Percentiles rank a stretch among this genome's conserved stretches.
These are phyloP conservation scores for Fregetta grallaria DNA, from an alignment of 2,113 vertebrate genomes.

Conservation along the genomic window DNA sequence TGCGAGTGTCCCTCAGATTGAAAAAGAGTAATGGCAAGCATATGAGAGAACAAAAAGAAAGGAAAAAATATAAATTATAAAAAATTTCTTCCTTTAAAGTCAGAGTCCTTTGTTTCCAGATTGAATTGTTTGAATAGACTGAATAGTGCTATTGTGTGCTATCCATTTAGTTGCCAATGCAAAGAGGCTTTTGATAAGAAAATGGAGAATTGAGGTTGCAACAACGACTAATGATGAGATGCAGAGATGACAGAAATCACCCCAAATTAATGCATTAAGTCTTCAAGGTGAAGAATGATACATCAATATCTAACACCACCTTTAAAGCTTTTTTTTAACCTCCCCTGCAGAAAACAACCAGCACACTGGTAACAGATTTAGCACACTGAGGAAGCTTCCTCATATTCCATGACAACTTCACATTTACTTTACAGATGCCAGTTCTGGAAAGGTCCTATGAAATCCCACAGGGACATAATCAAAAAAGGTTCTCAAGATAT, in stretches of 20 bases:
- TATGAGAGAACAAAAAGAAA: background rate
- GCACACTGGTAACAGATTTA: background rate
- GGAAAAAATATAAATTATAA: background rate
- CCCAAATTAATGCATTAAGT: slow-evolving; percentile 13
- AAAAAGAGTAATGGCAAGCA: background rate
- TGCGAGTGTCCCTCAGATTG: background rate
- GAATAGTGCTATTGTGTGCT: background rate
- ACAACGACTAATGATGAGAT: background rate
- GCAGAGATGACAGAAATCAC: slow-evolving; percentile 17
- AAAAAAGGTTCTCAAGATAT: background rate
- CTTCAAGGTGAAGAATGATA: background rate
- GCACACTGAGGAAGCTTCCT: background rate
- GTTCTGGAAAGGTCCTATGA: background rate
- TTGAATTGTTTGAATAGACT: slow-evolving; percentile 38
- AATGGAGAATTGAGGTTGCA: background rate
- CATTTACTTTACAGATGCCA: background rate
- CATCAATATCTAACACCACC: background rate
- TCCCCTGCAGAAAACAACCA: background rate
- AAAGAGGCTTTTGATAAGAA: slow-evolving; percentile 7
- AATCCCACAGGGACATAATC: background rate
- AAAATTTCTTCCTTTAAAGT: background rate
- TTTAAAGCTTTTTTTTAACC: background rate
- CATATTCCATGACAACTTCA: background rate
- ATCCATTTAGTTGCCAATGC: slow-evolving; percentile 1
- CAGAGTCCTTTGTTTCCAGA: slow-evolving; percentile 18